Conservation (phyloP, 2,797 vertebrate genomes). For the Mormyrops attenuatus region DNA sequence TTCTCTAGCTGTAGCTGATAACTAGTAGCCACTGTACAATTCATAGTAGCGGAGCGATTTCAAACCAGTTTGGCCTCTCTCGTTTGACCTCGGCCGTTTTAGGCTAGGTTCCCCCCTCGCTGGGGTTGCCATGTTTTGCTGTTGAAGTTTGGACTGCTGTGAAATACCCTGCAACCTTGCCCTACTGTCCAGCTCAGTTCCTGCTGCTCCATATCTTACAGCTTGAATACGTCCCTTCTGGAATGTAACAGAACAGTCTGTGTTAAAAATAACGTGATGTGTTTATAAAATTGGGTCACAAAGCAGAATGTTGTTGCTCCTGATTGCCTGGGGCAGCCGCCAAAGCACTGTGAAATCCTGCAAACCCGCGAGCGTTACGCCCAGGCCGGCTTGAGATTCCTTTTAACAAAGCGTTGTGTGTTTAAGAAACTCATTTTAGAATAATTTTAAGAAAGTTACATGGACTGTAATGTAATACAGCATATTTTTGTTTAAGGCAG, state of each 20-base stretch:
- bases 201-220: not conserved
- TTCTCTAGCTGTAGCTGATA: not conserved
- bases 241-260: not conserved
- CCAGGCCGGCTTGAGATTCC: not conserved
- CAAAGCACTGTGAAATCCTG: slow-evolving; percentile 7
- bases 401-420: not conserved
- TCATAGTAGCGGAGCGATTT: not conserved
- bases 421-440: not conserved
- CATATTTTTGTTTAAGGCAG: not conserved
- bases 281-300: slow-evolving; percentile 8
- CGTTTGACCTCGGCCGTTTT: not conserved
- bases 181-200: not conserved
- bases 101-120: not conserved
- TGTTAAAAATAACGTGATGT: not conserved
- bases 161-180: not conserved
- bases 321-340: not conserved
- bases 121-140: not conserved
- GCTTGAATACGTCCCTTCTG: not conserved
- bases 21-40: not conserved
- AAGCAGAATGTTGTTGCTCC: not conserved
- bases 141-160: not conserved
- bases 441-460: not conserved
- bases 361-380: not conserved
- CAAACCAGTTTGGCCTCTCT: not conserved
- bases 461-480: not conserved